Evolutionary conservation across 2,113 vertebrate genomes (phyloP).

Genomic region (Furnarius figulus): DNA sequence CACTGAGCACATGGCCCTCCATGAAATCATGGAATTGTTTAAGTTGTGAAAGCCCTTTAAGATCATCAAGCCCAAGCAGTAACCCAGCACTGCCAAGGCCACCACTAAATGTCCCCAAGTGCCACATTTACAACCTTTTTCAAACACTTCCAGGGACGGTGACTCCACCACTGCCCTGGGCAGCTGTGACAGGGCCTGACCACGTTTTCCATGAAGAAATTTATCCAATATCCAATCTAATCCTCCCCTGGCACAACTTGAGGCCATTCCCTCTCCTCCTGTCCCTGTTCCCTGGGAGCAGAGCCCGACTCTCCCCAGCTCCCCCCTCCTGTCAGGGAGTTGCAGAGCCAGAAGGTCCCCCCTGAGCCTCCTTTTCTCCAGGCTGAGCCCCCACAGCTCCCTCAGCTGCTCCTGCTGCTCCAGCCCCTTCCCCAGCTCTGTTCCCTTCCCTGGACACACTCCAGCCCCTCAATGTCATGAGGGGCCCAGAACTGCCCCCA

Average conservation of each 20-base stretch:
- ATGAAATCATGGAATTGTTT: not conserved
- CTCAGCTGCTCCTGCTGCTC: not conserved
- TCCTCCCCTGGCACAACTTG: not conserved
- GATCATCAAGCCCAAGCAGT: not conserved
- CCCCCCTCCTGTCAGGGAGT: not conserved
- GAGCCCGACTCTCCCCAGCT: accelerated
- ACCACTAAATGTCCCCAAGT: not conserved
- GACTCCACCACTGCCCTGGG: not conserved
- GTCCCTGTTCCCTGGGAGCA: not conserved
- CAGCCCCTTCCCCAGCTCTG: not conserved
- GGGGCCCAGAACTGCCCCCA: not conserved
- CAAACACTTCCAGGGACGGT: not conserved
- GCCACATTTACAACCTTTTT: not conserved
- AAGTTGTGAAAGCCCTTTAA: not conserved
- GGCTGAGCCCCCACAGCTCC: not conserved
- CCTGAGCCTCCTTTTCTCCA: not conserved
- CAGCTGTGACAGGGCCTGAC: not conserved
- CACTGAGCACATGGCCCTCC: accelerated
- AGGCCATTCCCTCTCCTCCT: accelerated
- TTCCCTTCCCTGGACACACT: accelerated
- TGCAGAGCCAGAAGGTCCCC: not conserved
- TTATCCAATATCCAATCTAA: not conserved
- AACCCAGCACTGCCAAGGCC: not conserved
- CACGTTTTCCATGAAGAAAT: not conserved
- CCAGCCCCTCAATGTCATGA: accelerated